phyloP scores from a whole-genome alignment of 2,888 invertebrate species.

The Acleris laterana region DNA sequence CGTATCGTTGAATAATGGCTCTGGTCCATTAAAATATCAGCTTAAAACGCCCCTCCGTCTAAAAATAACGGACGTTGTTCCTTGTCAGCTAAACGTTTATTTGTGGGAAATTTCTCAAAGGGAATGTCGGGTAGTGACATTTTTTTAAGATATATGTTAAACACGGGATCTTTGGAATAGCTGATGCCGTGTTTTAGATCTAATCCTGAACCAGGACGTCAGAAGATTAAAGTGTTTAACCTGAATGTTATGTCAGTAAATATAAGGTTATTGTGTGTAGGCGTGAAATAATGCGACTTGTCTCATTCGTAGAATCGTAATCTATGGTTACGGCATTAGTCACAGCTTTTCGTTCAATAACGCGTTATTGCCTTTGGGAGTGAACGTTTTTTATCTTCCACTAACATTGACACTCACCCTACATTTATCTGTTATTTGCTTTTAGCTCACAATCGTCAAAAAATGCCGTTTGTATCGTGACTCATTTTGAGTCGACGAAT shows the following conservation, averaged over 20 bases:
- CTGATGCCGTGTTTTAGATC: slow-evolving; percentile 31
- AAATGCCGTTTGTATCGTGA: slow-evolving; percentile 23
- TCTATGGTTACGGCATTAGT: slow-evolving; percentile 33
- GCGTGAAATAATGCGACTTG: slow-evolving; percentile 34
- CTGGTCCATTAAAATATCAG: slow-evolving; percentile 69
- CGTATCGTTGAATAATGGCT: slow-evolving; percentile 71
- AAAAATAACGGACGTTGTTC: slow-evolving; percentile 63
- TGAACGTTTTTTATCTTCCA: slow-evolving; percentile 29
- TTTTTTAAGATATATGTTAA: slow-evolving; percentile 47
- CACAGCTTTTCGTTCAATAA: slow-evolving; percentile 33
- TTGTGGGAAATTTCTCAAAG: slow-evolving; percentile 63
- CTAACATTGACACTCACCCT: slow-evolving; percentile 36
- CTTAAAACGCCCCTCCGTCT: slow-evolving; percentile 64
- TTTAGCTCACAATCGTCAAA: slow-evolving; percentile 22
- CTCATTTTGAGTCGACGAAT: slow-evolving; percentile 14
- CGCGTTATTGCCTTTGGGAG: slow-evolving; percentile 32
- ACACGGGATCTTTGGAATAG: slow-evolving; percentile 27
- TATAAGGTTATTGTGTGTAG: slow-evolving; percentile 34
- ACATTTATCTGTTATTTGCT: slow-evolving; percentile 34
- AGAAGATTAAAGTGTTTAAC: slow-evolving; percentile 31
- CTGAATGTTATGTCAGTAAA: slow-evolving; percentile 32
- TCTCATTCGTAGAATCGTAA: slow-evolving; percentile 35
- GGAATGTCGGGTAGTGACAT: slow-evolving; percentile 48
- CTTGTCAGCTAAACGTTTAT: slow-evolving; percentile 71
- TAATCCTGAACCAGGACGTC: slow-evolving; percentile 29